These are phyloP conservation scores for Coranthus polyacanthus DNA, from an alignment of 2,797 vertebrate species.

Conservation along the genomic window DNA sequence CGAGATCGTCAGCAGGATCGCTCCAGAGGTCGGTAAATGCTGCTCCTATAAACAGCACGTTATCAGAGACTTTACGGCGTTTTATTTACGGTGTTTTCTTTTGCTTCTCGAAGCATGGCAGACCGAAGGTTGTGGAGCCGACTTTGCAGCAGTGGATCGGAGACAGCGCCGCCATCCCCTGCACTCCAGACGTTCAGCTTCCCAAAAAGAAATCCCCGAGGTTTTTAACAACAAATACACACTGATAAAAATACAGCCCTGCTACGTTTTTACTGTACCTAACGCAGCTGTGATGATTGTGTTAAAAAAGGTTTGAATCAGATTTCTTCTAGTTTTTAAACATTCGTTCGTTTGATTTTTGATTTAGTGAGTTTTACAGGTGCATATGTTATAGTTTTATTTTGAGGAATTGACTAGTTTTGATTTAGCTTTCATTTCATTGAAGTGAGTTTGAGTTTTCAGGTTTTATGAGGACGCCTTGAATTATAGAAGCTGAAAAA, in stretches of 20 bases:
- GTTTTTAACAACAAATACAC: slow-evolving; percentile 46
- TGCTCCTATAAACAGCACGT: too few species aligned
- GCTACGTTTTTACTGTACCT: background rate
- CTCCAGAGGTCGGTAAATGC: slow-evolving; percentile 78
- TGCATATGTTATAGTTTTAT: too few species aligned
- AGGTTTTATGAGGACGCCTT: too few species aligned
- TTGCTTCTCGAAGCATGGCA: slow-evolving; percentile 82
- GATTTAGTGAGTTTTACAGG: too few species aligned
- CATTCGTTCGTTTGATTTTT: too few species aligned
- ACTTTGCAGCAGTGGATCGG: slow-evolving; percentile 93
- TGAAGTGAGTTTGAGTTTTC: too few species aligned
- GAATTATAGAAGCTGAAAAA: too few species aligned
- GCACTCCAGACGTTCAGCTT: slow-evolving; percentile 84
- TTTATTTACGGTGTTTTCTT: accelerated
- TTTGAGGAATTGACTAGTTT: too few species aligned
- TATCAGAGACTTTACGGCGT: background rate
- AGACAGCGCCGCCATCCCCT: slow-evolving; percentile 91
- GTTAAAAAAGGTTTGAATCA: too few species aligned
- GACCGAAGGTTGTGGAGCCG: slow-evolving; percentile 81
- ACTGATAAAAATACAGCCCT: background rate
- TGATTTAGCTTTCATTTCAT: too few species aligned
- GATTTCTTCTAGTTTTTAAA: too few species aligned
- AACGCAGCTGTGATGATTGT: background rate
- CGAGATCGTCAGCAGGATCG: slow-evolving; percentile 84
- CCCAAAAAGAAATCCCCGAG: slow-evolving; percentile 74